phyloP scores from a whole-genome alignment of 64 coral and sea anemone species.

The Platygyra sinensis region DNA sequence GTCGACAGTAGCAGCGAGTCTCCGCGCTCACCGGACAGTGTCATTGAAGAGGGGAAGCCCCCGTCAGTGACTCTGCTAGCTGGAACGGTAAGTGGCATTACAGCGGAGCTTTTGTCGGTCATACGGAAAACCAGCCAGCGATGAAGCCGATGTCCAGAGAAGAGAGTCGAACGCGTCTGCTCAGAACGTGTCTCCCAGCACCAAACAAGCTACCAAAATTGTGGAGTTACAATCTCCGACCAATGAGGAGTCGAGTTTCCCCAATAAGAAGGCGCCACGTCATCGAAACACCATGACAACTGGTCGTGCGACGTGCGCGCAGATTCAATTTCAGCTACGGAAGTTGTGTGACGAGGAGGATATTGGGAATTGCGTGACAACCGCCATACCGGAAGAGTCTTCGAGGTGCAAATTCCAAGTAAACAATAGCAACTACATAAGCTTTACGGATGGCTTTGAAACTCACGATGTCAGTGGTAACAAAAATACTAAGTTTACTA shows the following conservation, averaged over 20 bases:
- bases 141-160: background rate
- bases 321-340: constrained; percentile 87
- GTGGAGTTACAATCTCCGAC: background rate
- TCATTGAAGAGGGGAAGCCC: background rate
- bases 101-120: constrained; percentile 63
- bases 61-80: constrained; percentile 65
- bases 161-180: background rate
- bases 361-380: constrained; percentile 85
- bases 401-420: constrained; percentile 83
- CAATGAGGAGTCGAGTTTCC: constrained; percentile 16
- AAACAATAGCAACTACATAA: constrained; percentile 63
- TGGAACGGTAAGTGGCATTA: constrained; percentile 66
- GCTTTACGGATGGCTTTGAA: constrained; percentile 55
- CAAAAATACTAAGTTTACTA: constrained; percentile 66
- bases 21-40: background rate
- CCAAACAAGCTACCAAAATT: background rate
- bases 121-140: constrained; percentile 5
- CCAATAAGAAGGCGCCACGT: background rate
- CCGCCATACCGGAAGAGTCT: constrained; percentile 84
- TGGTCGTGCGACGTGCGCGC: constrained; percentile 57
- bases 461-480: constrained; percentile 34
- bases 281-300: constrained; percentile 75
- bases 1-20: background rate
- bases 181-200: background rate
- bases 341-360: constrained; percentile 90